Conservation (phyloP, 2,113 vertebrate species). For the Lophura nycthemera region DNA sequence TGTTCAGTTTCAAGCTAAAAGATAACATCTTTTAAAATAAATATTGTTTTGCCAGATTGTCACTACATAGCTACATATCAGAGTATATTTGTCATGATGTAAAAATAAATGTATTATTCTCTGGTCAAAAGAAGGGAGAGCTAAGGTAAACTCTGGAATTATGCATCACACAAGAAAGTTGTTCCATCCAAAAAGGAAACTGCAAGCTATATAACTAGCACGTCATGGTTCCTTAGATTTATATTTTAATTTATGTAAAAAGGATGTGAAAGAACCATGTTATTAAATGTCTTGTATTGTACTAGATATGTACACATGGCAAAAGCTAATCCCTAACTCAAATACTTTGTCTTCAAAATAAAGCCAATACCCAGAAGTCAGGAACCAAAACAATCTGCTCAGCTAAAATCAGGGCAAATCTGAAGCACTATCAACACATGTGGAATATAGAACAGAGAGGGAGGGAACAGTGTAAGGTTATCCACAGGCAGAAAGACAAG, state of each 20-base stretch:
- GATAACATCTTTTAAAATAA: background rate
- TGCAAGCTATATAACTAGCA: background rate
- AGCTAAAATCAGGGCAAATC: background rate
- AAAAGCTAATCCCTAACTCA: background rate
- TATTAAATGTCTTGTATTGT: background rate
- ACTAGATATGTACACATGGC: background rate
- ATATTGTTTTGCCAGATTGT: background rate
- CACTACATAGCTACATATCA: background rate
- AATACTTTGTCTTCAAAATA: background rate
- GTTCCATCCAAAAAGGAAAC: background rate
- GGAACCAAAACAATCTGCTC: background rate
- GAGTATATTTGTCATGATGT: background rate
- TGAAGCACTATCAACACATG: background rate
- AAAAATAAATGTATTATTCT: background rate
- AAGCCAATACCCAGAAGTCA: background rate
- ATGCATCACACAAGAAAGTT: background rate
- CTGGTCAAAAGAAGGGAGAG: background rate
- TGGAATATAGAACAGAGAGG: background rate
- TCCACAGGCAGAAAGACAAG: background rate
- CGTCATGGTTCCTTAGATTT: background rate
- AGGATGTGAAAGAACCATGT: background rate
- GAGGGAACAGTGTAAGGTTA: background rate
- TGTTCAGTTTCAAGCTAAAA: background rate
- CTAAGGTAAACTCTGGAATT: background rate
- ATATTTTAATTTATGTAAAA: background rate